Evolutionary conservation across 2,797 vertebrate species (phyloP).

Genomic region (Microcaecilia unicolor): DNA sequence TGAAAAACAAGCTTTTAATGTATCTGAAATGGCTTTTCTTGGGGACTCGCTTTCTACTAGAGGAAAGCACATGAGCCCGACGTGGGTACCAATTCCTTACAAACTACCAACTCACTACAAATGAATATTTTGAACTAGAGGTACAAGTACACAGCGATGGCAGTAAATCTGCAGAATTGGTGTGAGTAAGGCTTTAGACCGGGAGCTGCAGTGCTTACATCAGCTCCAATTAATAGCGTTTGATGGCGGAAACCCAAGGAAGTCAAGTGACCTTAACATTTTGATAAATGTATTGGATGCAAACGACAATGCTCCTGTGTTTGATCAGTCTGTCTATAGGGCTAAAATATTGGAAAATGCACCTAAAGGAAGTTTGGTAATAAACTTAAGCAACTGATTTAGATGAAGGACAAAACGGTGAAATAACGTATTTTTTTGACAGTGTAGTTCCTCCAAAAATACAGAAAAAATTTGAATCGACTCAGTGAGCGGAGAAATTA

Average conservation of each 20-base stretch:
- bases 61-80: slow-evolving; percentile 43
- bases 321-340: not conserved
- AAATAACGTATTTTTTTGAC: not conserved
- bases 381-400: not conserved
- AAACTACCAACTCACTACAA: slow-evolving; percentile 28
- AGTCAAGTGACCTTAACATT: slow-evolving; percentile 18
- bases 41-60: too few relatives aligned
- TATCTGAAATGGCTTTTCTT: too few relatives aligned
- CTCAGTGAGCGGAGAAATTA: slow-evolving; percentile 25
- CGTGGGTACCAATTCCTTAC: slow-evolving; percentile 37
- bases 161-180: slow-evolving; percentile 19
- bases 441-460: not conserved
- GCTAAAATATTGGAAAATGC: not conserved
- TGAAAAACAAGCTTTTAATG: too few relatives aligned
- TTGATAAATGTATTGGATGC: not conserved
- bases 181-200: slow-evolving; percentile 34
- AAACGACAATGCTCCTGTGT: not conserved
- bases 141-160: not conserved
- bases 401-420: slow-evolving; percentile 9
- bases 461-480: slow-evolving; percentile 5
- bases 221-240: slow-evolving; percentile 29
- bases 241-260: slow-evolving; percentile 36
- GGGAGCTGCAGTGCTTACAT: slow-evolving; percentile 21
- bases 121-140: slow-evolving; percentile 25
- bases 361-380: not conserved